These are phyloP conservation scores for Urophycis tenuis DNA, from an alignment of 2,797 vertebrate species.

Conservation along the genomic window DNA sequence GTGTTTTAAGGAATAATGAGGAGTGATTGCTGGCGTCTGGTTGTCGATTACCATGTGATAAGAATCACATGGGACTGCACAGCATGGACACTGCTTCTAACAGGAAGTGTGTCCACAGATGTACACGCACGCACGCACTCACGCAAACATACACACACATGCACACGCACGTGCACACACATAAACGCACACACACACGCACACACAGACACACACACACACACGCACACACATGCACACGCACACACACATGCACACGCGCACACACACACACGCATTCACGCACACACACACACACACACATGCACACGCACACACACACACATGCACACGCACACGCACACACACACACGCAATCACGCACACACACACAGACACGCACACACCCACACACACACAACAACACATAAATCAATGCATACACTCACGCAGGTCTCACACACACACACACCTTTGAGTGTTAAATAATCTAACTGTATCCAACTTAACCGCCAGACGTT, in stretches of 20 bases:
- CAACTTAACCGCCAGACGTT: constrained; percentile 40
- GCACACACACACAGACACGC: background rate
- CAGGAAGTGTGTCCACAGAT: background rate
- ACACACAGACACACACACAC: too few relatives aligned
- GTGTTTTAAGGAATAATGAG: constrained; percentile 31
- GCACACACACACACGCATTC: too few relatives aligned
- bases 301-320: too few relatives aligned
- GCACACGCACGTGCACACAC: constrained; percentile 2
- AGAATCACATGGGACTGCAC: constrained; percentile 32
- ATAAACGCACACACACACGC: too few relatives aligned
- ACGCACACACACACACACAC: too few relatives aligned
- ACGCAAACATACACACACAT: too few relatives aligned
- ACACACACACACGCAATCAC: too few relatives aligned
- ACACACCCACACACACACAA: constrained; percentile 6
- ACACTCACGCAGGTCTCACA: constrained; percentile 13
- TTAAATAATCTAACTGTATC: constrained; percentile 54
- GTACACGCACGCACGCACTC: background rate
- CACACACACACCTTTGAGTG: constrained; percentile 12
- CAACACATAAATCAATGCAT: constrained; percentile 27
- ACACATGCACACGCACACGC: too few relatives aligned
- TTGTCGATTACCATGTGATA: constrained; percentile 39
- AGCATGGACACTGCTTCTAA: constrained; percentile 32
- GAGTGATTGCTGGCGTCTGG: constrained; percentile 32
- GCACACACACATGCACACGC: too few relatives aligned
- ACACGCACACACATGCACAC: too few relatives aligned